Evolutionary conservation across 1,140 invertebrate genomes (phyloP).

Genomic region (Littorina saxatilis): DNA sequence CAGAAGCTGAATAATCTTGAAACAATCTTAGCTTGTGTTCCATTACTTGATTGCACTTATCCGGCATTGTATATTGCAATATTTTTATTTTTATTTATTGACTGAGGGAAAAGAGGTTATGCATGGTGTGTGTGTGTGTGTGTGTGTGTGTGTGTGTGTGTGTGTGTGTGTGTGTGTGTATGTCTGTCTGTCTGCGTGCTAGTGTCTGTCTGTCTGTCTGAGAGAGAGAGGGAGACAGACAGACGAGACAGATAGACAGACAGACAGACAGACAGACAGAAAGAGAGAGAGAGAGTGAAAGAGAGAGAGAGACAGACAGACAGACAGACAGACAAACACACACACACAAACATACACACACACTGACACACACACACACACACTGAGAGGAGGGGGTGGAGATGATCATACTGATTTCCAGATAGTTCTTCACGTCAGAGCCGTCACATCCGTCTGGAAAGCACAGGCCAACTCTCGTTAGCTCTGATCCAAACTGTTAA

Average conservation of each 20-base stretch:
- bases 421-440: too few relatives aligned
- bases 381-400: background rate
- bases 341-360: constrained; percentile 4
- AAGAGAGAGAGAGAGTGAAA: background rate
- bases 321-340: background rate
- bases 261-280: background rate
- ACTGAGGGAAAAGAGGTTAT: background rate
- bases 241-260: background rate
- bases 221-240: too few relatives aligned
- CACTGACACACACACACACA: constrained; percentile 16
- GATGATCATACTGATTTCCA: background rate
- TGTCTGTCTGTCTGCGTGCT: too few relatives aligned
- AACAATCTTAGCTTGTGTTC: too few relatives aligned
- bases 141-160: background rate
- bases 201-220: too few relatives aligned
- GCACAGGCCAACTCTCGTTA: background rate
- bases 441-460: background rate
- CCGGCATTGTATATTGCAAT: background rate
- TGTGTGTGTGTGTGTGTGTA: background rate
- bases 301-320: background rate
- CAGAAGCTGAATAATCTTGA: too few relatives aligned
- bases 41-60: background rate
- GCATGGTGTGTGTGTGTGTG: background rate
- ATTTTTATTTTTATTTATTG: background rate
- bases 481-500: background rate